These are phyloP conservation scores for Gyrodactylus salaris DNA, from an alignment of 1,140 invertebrate genomes.

Conservation along the genomic window DNA sequence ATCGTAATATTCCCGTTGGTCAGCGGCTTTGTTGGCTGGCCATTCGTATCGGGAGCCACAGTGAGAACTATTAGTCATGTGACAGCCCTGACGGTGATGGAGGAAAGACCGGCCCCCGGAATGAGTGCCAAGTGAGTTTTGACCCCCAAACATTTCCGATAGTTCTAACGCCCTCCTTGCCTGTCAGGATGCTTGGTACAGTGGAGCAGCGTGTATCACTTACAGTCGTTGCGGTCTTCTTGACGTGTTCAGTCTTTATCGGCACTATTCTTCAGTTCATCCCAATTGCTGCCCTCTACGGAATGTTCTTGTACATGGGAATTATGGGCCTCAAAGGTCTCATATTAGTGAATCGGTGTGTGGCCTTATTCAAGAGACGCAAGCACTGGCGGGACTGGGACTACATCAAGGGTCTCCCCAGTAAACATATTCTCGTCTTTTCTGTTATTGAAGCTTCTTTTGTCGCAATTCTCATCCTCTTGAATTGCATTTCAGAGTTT, in stretches of 20 bases:
- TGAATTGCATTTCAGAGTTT: not conserved
- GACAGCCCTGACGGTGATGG: not conserved
- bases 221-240: not conserved
- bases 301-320: conserved; percentile 5
- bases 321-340: not conserved
- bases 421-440: not conserved
- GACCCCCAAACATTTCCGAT: not conserved
- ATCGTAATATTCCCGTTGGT: not conserved
- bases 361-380: not conserved
- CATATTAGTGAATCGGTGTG: not conserved
- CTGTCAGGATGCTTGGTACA: not conserved
- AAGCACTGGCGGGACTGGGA: not conserved
- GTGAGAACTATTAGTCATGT: not conserved
- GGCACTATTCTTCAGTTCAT: not conserved
- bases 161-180: not conserved
- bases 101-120: not conserved
- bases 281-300: conserved; percentile 1
- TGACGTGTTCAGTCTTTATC: not conserved
- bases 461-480: not conserved
- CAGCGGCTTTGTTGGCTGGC: conserved; percentile 1
- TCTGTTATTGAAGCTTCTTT: not conserved
- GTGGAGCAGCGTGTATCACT: not conserved
- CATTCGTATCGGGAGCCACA: conserved; percentile 1
- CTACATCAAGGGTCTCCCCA: not conserved
- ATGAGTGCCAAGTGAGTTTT: conserved; percentile 1